Evolutionary conservation across 2,113 vertebrate species (phyloP), one percentile per base, ranked within the genome.

Genomic region (Polypterus senegalus): DNA sequence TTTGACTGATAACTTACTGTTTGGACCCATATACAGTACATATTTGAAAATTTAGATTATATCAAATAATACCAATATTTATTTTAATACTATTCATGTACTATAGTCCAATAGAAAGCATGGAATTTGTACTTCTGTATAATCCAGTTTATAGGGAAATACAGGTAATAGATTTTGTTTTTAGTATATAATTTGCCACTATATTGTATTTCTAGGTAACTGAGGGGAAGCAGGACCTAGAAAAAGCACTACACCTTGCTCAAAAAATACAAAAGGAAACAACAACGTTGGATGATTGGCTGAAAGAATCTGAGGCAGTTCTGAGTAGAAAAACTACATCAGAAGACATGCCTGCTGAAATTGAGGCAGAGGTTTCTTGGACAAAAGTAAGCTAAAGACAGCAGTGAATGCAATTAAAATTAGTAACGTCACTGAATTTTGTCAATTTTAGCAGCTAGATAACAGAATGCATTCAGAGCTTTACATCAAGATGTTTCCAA

Each of bases 191-290:
- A 10, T 10, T 7, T 9, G 7, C 45, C 11, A 7, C 45, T 59
- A 47, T 63, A 45, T 60, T 69, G 9, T 64, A 48, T 65, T 59
- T 7, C 2, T 65, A 99, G 96, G 96, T 99, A 61, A 98, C 96
- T 0, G 94, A 97, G 69, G 92, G 94, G 4, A 99, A 99, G 58
- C 94, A 97, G 75, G 91, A 94, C 58, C 79, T 98, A 0, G 96
- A 99, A 69, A 89, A 88, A 70, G 92, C 94, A 6, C 75, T 89
- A 3, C 83, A 89, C 54, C 75, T 98, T 61, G 85, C 94, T 54
- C 83, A 86, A 49, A 92, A 79, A 71, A 78, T 94, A 73, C 89
- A 73, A 67, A 94, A 91, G 66, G 92, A 97, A 53, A 81, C 81
- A 9, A 46, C 76, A 0, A 67, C 75, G 9, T 78, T 99, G 65